Percentiles rank a stretch among this genome's conserved stretches.
phyloP scores from a whole-genome alignment of 1,140 invertebrate genomes.

The Caenorhabditis briggsae region DNA sequence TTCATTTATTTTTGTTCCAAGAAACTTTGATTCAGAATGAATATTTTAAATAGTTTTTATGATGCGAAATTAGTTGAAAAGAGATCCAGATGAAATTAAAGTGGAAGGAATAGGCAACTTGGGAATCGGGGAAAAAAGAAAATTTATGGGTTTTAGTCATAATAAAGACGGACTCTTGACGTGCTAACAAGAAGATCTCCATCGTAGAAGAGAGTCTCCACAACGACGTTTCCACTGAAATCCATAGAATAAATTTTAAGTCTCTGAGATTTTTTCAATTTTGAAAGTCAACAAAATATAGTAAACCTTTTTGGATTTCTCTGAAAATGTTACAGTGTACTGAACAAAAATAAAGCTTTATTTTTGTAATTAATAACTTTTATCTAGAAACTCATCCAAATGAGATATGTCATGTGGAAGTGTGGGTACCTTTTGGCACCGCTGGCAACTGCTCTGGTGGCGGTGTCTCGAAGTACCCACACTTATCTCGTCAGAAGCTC shows the following conservation, averaged over 20 bases:
- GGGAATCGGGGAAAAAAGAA: background rate
- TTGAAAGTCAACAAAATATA: background rate
- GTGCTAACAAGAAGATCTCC: conserved; percentile 93
- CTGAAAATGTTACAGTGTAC: too few relatives aligned
- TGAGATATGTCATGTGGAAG: too few relatives aligned
- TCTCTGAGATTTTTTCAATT: background rate
- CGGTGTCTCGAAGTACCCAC: too few relatives aligned
- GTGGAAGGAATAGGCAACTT: background rate
- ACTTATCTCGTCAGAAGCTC: too few relatives aligned
- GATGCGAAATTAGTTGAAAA: background rate
- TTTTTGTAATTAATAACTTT: too few relatives aligned
- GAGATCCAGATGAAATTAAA: conserved; percentile 4
- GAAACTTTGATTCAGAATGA: background rate
- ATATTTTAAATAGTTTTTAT: background rate
- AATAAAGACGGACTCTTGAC: conserved; percentile 93
- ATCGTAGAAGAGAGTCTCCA: conserved; percentile 98
- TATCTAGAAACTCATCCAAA: too few relatives aligned
- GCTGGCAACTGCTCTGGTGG: too few relatives aligned
- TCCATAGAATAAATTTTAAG: conserved; percentile 73
- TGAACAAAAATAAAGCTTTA: too few relatives aligned
- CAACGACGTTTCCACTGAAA: conserved; percentile 96
- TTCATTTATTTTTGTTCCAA: conserved; percentile 1
- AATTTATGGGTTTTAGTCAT: conserved; percentile 83
- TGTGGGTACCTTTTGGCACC: too few relatives aligned
- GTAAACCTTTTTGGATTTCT: background rate